Conservation (phyloP, 2,888 invertebrate species). For the Pyrrhosoma nymphula region DNA sequence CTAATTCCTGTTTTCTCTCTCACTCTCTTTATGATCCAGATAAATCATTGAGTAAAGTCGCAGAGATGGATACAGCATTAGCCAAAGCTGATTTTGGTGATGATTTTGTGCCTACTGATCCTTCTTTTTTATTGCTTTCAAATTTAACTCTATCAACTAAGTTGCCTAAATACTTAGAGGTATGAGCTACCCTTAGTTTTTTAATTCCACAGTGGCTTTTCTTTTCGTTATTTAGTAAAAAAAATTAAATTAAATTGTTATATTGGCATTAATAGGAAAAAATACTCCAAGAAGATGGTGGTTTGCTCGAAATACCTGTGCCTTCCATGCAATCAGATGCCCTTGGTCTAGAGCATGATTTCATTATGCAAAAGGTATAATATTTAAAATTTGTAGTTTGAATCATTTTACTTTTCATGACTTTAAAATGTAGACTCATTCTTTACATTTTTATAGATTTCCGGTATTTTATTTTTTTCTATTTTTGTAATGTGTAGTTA, state of each 20-base stretch:
- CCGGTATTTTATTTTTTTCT: too few relatives aligned
- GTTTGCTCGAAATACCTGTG: constrained; percentile 78
- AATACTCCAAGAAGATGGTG: constrained; percentile 76
- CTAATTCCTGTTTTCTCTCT: neutral
- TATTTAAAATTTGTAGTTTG: neutral
- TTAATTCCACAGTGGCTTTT: neutral
- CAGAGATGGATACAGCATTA: constrained; percentile 83
- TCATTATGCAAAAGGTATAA: constrained; percentile 81
- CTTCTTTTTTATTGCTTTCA: constrained; percentile 69
- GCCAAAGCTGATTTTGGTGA: constrained; percentile 84
- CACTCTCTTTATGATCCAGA: constrained; percentile 78
- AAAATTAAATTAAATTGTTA: neutral
- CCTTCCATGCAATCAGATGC: constrained; percentile 87
- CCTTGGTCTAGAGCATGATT: constrained; percentile 84
- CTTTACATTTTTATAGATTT: too few relatives aligned
- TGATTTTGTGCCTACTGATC: constrained; percentile 81
- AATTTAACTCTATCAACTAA: constrained; percentile 68
- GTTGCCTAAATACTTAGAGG: constrained; percentile 57
- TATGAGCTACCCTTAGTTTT: neutral
- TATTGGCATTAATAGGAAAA: constrained; percentile 53
- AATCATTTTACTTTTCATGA: too few relatives aligned
- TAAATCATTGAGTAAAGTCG: constrained; percentile 79
- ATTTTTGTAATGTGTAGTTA: too few relatives aligned
- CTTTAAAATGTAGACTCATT: too few relatives aligned
- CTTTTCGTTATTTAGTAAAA: neutral